Percentiles rank a stretch among this genome's conserved stretches.
These are phyloP conservation scores for Lepidostoma basale DNA, from an alignment of 1,140 invertebrate species.

Conservation along the genomic window DNA sequence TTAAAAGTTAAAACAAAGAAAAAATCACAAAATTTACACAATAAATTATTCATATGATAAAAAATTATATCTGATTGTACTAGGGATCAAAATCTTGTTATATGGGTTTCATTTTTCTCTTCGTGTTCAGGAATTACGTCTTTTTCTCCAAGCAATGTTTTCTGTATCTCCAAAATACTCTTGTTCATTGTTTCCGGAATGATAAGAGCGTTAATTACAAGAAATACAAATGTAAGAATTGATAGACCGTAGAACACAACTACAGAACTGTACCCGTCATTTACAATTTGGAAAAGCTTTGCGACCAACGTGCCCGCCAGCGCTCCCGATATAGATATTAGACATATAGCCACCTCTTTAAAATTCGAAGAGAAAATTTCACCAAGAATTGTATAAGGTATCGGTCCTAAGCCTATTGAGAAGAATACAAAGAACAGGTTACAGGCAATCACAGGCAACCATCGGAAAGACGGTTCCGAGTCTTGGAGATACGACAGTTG, in stretches of 20 bases:
- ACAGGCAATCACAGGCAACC: slow-evolving; percentile 47
- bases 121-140: background rate
- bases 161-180: slow-evolving; percentile 40
- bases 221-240: slow-evolving; percentile 10
- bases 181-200: slow-evolving; percentile 44
- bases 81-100: slow-evolving; percentile 13
- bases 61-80: no score
- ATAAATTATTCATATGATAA: no score
- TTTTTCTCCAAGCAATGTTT: slow-evolving; percentile 26
- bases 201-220: slow-evolving; percentile 23
- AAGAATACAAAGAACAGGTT: slow-evolving; percentile 52
- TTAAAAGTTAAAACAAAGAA: no score
- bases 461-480: slow-evolving; percentile 46
- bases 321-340: slow-evolving; percentile 58
- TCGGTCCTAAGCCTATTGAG: slow-evolving; percentile 65
- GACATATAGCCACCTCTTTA: slow-evolving; percentile 62
- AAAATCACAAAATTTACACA: no score
- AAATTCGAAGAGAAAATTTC: slow-evolving; percentile 67
- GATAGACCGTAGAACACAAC: slow-evolving; percentile 32
- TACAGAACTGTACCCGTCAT: slow-evolving; percentile 31
- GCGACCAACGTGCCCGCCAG: slow-evolving; percentile 28
- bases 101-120: background rate
- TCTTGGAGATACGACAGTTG: slow-evolving; percentile 31
- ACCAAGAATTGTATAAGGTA: slow-evolving; percentile 69
- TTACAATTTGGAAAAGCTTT: slow-evolving; percentile 43